Conservation (phyloP, 2,113 vertebrate genomes). For the Mobula hypostoma region DNA sequence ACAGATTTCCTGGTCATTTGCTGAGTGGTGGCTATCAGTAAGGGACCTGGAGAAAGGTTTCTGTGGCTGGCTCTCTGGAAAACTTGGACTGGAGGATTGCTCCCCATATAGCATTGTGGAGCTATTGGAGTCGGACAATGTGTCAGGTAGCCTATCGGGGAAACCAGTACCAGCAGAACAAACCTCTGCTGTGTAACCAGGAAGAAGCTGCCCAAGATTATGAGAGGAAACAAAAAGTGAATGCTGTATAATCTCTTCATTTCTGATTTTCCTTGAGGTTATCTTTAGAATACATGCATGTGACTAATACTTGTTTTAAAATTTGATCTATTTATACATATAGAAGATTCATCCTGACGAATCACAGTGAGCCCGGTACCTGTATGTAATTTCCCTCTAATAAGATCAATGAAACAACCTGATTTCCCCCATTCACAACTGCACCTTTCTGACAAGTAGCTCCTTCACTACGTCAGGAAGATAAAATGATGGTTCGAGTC, state of each 20-base stretch:
- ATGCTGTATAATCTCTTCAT: not conserved
- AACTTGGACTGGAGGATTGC: constrained; percentile 89
- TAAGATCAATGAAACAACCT: not conserved
- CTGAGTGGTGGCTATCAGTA: constrained; percentile 83
- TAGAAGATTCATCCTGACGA: not conserved
- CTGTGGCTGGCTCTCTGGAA: constrained; percentile 94
- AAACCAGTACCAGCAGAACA: constrained; percentile 67
- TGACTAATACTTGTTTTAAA: not conserved
- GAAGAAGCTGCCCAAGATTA: not conserved
- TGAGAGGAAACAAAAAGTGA: not conserved
- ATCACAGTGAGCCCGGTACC: not conserved
- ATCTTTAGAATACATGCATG: not conserved
- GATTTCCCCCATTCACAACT: not conserved
- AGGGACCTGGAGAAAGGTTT: constrained; percentile 95
- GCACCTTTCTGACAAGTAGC: too few relatives aligned
- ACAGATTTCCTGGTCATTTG: constrained; percentile 91
- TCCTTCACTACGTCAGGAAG: too few relatives aligned
- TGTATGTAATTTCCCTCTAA: not conserved
- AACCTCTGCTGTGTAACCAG: constrained; percentile 69
- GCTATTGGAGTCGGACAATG: constrained; percentile 84
- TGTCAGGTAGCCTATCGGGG: constrained; percentile 79
- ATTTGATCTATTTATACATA: not conserved
- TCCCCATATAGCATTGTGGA: constrained; percentile 94
- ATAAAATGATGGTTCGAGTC: not conserved
- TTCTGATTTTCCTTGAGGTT: not conserved